Evolutionary conservation across 1,140 invertebrate genomes (phyloP).

Genomic region (Hypothenemus hampei): DNA sequence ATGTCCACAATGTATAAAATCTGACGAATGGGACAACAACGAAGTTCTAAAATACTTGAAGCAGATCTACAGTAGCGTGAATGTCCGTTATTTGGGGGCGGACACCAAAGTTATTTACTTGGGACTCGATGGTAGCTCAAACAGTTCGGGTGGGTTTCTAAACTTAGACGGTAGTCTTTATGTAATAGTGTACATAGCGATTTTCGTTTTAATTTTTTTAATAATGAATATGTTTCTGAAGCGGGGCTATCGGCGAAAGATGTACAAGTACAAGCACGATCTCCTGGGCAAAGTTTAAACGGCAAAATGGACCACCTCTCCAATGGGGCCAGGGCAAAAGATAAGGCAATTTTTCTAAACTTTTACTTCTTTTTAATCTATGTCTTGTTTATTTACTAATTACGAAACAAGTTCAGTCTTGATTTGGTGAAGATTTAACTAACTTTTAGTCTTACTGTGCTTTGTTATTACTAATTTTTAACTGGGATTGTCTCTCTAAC

Average conservation of each 20-base stretch:
- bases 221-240: conserved; percentile 73
- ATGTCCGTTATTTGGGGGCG: conserved; percentile 41
- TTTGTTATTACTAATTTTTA: no score
- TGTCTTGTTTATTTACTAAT: no score
- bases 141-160: conserved; percentile 42
- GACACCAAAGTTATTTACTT: conserved; percentile 38
- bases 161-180: conserved; percentile 65
- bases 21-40: conserved; percentile 61
- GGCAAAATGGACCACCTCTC: conserved; percentile 1
- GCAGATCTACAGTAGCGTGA: conserved; percentile 59
- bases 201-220: conserved; percentile 62
- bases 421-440: no score
- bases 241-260: conserved; percentile 63
- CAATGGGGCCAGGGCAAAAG: conserved; percentile 13
- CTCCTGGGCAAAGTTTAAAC: conserved; percentile 59
- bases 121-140: conserved; percentile 14
- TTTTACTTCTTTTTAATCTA: no score
- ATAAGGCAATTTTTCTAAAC: conserved; percentile 24
- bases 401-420: no score
- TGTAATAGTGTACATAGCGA: conserved; percentile 65
- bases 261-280: conserved; percentile 54
- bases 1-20: conserved; percentile 66
- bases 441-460: no score
- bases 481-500: no score
- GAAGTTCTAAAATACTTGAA: conserved; percentile 73